These are phyloP conservation scores for Scortum barcoo DNA, from an alignment of 2,113 vertebrate genomes.

Conservation along the genomic window DNA sequence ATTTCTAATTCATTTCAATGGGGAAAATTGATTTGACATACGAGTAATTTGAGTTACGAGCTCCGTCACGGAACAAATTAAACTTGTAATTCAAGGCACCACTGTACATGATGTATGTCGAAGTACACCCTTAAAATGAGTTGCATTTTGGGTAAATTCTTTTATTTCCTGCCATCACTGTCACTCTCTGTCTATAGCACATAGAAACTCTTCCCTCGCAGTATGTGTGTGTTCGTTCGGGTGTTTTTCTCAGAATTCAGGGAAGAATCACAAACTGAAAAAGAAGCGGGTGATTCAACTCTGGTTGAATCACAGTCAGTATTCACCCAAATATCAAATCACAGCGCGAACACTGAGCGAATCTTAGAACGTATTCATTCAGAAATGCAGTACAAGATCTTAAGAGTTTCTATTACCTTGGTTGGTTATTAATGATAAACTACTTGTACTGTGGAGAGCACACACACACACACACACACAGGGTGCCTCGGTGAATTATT, in stretches of 20 bases:
- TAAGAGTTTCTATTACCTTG: neutral
- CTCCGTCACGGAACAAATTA: too few relatives aligned
- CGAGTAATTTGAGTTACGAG: too few relatives aligned
- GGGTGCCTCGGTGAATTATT: neutral
- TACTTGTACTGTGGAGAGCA: neutral
- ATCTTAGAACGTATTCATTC: slow-evolving; percentile 18
- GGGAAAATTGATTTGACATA: too few relatives aligned
- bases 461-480: neutral
- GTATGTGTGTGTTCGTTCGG: neutral
- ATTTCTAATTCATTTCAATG: too few relatives aligned
- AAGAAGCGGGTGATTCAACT: neutral
- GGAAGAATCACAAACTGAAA: neutral
- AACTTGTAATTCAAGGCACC: too few relatives aligned
- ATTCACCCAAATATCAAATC: neutral
- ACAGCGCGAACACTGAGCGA: neutral
- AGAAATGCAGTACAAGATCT: neutral
- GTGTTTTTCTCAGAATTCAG: neutral
- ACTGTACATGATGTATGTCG: too few relatives aligned
- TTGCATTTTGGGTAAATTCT: neutral
- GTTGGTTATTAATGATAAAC: slow-evolving; percentile 2
- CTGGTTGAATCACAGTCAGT: neutral
- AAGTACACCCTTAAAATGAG: neutral
- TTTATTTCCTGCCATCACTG: neutral
- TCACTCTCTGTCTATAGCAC: neutral
- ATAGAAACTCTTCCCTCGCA: neutral